Conservation (phyloP, 2,113 vertebrate genomes). For the Fregetta grallaria region DNA sequence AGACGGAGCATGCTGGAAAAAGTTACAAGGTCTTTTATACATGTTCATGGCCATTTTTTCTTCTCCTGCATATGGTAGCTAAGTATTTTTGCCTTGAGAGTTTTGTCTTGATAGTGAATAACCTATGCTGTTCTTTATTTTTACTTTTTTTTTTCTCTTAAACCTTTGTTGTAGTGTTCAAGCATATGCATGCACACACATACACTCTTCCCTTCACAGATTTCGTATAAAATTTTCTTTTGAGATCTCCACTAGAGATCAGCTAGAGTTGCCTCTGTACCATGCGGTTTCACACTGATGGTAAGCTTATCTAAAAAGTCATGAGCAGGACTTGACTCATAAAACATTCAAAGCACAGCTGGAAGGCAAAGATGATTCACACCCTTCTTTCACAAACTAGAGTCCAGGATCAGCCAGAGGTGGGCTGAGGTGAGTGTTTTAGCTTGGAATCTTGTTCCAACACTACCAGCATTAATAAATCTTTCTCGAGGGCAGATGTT, state of each 20-base stretch:
- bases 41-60: neutral
- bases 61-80: neutral
- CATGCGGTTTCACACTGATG: neutral
- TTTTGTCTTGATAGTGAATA: neutral
- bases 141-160: neutral
- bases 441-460: neutral
- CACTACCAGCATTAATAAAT: neutral
- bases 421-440: neutral
- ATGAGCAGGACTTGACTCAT: neutral
- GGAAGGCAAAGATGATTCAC: neutral
- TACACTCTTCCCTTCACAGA: neutral
- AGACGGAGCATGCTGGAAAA: neutral
- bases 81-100: neutral
- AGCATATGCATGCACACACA: accelerated
- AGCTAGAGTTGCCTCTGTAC: neutral
- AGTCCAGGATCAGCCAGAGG: neutral
- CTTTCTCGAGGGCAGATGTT: neutral
- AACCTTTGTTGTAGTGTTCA: neutral
- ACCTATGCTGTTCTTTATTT: neutral
- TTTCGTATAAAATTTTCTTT: neutral
- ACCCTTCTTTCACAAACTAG: neutral
- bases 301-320: neutral
- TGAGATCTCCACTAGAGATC: neutral
- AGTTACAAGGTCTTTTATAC: neutral
- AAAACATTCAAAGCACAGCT: neutral